Percentiles rank a stretch among this genome's conserved stretches.
phyloP scores from a whole-genome alignment of 2,797 vertebrate species.

The Neomorphus geoffroyi region DNA sequence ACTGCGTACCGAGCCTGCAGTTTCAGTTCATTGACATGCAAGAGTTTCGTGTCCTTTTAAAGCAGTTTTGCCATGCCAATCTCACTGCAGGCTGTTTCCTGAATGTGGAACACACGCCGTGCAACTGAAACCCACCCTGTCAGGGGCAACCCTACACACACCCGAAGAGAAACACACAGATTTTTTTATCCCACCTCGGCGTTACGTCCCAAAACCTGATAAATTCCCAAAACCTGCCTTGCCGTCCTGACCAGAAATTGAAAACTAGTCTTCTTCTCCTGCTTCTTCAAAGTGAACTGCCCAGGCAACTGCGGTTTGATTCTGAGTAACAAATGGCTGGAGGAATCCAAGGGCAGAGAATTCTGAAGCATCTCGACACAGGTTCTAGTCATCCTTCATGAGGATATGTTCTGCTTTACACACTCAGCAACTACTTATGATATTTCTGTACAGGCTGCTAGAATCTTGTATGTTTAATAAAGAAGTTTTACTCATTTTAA shows the following conservation, averaged over 20 bases:
- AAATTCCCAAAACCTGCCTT: not conserved
- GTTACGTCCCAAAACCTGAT: not conserved
- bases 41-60: conserved; percentile 21
- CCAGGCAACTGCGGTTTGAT: not conserved
- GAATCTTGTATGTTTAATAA: not conserved
- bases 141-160: not conserved
- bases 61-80: not conserved
- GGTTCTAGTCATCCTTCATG: not conserved
- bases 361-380: not conserved
- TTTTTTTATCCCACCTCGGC: not conserved
- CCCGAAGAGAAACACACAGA: not conserved
- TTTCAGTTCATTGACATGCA: conserved; percentile 67
- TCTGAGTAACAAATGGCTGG: not conserved
- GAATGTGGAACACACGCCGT: not conserved
- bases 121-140: not conserved
- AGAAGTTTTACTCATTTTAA: not conserved
- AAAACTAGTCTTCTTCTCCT: not conserved
- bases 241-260: not conserved
- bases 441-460: not conserved
- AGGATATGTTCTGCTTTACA: not conserved
- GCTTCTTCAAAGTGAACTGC: not conserved
- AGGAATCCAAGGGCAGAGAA: not conserved
- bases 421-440: not conserved
- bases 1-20: conserved; percentile 45
- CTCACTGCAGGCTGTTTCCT: not conserved